These are phyloP conservation scores for Synanceia verrucosa DNA, from an alignment of 2,797 vertebrate species.

Conservation along the genomic window DNA sequence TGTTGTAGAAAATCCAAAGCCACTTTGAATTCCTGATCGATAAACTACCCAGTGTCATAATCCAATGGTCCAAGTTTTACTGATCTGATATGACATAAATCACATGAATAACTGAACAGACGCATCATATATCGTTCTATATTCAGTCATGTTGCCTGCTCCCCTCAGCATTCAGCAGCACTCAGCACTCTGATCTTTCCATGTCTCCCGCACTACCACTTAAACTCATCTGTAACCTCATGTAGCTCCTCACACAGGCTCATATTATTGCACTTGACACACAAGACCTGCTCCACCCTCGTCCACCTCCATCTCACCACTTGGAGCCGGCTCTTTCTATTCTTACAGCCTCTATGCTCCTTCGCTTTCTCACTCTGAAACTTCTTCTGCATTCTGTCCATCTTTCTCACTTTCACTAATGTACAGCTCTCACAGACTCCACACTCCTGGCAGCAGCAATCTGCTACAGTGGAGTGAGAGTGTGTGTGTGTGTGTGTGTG, in stretches of 20 bases:
- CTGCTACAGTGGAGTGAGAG: neutral
- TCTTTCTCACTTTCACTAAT: conserved; percentile 46
- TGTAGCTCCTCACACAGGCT: conserved; percentile 4
- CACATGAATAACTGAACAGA: neutral
- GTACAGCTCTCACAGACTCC: conserved; percentile 34
- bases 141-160: neutral
- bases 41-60: neutral
- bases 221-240: conserved; percentile 23
- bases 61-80: too few species aligned
- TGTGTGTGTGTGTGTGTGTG: neutral
- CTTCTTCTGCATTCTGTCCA: conserved; percentile 21
- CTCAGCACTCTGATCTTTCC: conserved; percentile 3
- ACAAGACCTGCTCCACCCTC: neutral
- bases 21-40: neutral
- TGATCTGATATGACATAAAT: neutral
- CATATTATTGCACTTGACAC: conserved; percentile 38
- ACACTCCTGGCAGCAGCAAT: conserved; percentile 9
- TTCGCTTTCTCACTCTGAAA: neutral
- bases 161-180: neutral
- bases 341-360: conserved; percentile 5
- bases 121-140: neutral
- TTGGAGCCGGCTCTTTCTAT: conserved; percentile 10
- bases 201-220: conserved; percentile 6
- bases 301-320: conserved; percentile 14
- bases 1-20: neutral